Percentiles rank a stretch among this genome's conserved stretches.
These are phyloP conservation scores for cattle (Bos taurus) DNA, from an alignment of 2,113 vertebrate genomes.

Conservation along the genomic window ARS-UCD2.0 NW_020192292.1:4081501-4082000, in stretches of 20 bases:
- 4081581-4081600: constrained; percentile 36
- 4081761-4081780: neutral
- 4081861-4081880: neutral
- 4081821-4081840: neutral
- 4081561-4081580: constrained; percentile 52
- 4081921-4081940: neutral
- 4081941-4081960: neutral
- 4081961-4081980: neutral
- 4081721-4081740: neutral
- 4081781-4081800: neutral
- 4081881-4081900: neutral
- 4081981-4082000: neutral
- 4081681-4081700: neutral
- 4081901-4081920: neutral
- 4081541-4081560: constrained; percentile 52
- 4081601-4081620: constrained; percentile 49
- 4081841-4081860: neutral
- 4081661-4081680: constrained; percentile 36
- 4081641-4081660: constrained; percentile 46
- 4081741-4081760: neutral
- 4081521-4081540: constrained; percentile 57
- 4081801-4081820: neutral
- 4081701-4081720: neutral
- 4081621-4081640: constrained; percentile 47
- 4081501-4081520: constrained; percentile 36